Conservation (phyloP, 1,140 invertebrate genomes). For the Eubasilissa regina region DNA sequence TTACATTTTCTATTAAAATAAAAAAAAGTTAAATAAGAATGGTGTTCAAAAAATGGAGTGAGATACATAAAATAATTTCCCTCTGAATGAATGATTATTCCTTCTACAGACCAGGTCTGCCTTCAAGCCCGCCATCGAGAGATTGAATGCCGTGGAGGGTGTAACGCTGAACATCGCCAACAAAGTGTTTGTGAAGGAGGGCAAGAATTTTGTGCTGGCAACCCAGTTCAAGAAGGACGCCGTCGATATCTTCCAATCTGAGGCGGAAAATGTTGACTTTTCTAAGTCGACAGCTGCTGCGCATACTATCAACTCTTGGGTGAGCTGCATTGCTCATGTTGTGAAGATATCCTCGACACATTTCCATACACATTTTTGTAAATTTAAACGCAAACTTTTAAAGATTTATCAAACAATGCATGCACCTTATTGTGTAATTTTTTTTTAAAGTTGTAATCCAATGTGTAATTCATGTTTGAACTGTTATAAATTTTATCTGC, state of each 20-base stretch:
- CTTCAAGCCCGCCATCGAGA: constrained; percentile 48
- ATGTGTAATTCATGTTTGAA: not conserved
- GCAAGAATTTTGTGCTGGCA: constrained; percentile 26
- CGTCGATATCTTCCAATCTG: constrained; percentile 47
- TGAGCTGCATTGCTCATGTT: not conserved
- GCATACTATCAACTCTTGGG: constrained; percentile 51
- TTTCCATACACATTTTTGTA: not conserved
- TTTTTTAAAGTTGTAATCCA: not conserved
- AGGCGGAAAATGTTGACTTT: constrained; percentile 46
- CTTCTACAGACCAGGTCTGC: constrained; percentile 8
- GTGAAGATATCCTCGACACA: not conserved
- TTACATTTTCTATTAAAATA: too few species aligned
- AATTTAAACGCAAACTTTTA: not conserved
- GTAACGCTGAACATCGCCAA: constrained; percentile 54
- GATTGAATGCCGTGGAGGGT: constrained; percentile 48
- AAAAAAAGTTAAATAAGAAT: too few species aligned
- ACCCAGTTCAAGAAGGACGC: constrained; percentile 49
- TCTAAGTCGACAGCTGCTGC: constrained; percentile 13
- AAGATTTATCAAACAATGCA: not conserved
- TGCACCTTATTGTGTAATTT: not conserved
- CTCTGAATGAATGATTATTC: not conserved
- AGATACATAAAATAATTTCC: too few species aligned
- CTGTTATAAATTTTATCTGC: too few species aligned
- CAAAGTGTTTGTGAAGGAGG: constrained; percentile 55
- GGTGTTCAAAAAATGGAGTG: too few species aligned